Conservation (phyloP, 2,888 invertebrate species). For the Scaeva pyrastri region DNA sequence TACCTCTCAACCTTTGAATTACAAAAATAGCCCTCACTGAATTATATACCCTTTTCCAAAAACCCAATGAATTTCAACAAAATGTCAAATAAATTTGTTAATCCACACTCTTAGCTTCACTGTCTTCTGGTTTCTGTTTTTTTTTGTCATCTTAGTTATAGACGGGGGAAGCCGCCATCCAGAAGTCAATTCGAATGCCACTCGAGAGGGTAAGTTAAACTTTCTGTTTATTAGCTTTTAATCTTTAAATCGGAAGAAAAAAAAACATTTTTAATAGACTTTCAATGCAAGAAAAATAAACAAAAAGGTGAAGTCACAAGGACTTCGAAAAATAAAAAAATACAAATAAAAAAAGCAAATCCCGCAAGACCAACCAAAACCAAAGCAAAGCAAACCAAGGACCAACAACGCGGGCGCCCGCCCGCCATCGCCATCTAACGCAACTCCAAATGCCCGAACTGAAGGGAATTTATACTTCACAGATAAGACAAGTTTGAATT, state of each 20-base stretch:
- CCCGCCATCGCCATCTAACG: constrained; percentile 13
- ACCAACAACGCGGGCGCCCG: constrained; percentile 33
- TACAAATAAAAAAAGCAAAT: constrained; percentile 48
- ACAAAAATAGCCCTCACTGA: too few species aligned
- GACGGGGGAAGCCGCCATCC: neutral
- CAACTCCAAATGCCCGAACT: constrained; percentile 65
- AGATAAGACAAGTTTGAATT: constrained; percentile 75
- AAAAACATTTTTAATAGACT: constrained; percentile 74
- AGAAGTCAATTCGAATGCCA: constrained; percentile 45
- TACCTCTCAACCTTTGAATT: too few species aligned
- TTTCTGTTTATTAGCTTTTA: constrained; percentile 73
- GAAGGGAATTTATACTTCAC: constrained; percentile 71
- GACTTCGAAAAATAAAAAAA: neutral
- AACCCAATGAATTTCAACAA: constrained; percentile 25
- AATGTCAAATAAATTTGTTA: constrained; percentile 64
- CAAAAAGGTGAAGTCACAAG: constrained; percentile 53
- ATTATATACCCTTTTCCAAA: too few species aligned
- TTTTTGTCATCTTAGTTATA: neutral
- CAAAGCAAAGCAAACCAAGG: constrained; percentile 11
- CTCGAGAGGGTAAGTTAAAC: constrained; percentile 62
- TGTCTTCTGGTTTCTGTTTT: neutral
- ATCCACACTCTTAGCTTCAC: constrained; percentile 33
- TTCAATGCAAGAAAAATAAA: constrained; percentile 64
- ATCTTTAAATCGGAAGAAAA: constrained; percentile 72
- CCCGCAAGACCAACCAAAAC: constrained; percentile 38